Conservation (phyloP, 2,113 vertebrate species). For the Arothron firmamentum region DNA sequence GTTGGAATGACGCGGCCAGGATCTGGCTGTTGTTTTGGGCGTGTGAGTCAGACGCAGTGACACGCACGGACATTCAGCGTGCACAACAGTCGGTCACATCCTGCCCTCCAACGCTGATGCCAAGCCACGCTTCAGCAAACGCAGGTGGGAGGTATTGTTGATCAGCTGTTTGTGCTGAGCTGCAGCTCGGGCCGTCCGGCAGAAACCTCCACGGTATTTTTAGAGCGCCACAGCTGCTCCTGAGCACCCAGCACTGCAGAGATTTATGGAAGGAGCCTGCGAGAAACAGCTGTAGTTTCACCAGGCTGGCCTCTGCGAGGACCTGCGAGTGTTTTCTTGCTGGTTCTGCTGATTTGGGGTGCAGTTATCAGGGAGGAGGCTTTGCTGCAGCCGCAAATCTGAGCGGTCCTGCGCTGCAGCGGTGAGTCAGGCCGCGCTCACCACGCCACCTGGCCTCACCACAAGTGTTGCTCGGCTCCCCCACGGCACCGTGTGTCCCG, state of each 20-base stretch:
- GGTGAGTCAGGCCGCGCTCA: slow-evolving; percentile 56
- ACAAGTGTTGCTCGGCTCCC: slow-evolving; percentile 40
- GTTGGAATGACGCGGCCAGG: slow-evolving; percentile 51
- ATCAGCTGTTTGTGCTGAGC: slow-evolving; percentile 56
- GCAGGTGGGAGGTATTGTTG: slow-evolving; percentile 63
- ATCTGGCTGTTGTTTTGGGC: slow-evolving; percentile 54
- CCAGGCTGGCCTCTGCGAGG: slow-evolving; percentile 9
- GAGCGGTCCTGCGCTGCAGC: slow-evolving; percentile 39
- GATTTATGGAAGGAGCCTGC: slow-evolving; percentile 61
- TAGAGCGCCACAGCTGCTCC: slow-evolving; percentile 70
- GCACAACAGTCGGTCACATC: slow-evolving; percentile 58
- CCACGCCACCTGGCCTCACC: slow-evolving; percentile 49
- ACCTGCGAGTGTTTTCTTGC: slow-evolving; percentile 6
- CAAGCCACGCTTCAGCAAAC: slow-evolving; percentile 33
- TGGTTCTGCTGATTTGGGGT: slow-evolving; percentile 3
- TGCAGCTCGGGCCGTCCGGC: slow-evolving; percentile 58
- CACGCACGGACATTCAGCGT: slow-evolving; percentile 40
- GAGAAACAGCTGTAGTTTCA: slow-evolving; percentile 63
- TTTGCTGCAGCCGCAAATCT: slow-evolving; percentile 32
- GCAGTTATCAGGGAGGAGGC: slow-evolving; percentile 37
- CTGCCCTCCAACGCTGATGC: slow-evolving; percentile 59
- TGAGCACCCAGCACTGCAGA: slow-evolving; percentile 55
- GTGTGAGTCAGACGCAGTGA: slow-evolving; percentile 58
- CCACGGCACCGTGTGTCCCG: slow-evolving; percentile 34
- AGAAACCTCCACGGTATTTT: slow-evolving; percentile 65